A percentile compares a stretch with the other conserved stretches of the same genome.
Conservation (phyloP, 2,888 invertebrate genomes). For the Pasiphila rectangulata region DNA sequence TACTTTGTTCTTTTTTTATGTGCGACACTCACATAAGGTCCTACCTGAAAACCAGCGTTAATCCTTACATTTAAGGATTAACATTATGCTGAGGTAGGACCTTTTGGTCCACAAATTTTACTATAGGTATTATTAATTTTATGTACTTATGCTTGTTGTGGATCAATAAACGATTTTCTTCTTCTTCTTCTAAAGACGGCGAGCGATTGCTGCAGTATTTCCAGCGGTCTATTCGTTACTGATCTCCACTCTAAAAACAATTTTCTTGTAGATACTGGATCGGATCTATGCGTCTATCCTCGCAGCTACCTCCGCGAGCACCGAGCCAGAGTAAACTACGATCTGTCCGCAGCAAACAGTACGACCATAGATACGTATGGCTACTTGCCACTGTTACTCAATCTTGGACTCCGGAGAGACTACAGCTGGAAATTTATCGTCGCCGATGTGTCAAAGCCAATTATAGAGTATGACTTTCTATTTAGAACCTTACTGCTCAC, state of each 20-base stretch:
- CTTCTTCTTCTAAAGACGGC: conserved; percentile 25
- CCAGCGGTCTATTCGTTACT: conserved; percentile 23
- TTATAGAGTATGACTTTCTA: not conserved
- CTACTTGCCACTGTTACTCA: not conserved
- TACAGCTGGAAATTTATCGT: conserved; percentile 1
- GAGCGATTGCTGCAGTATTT: conserved; percentile 21
- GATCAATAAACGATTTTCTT: no score
- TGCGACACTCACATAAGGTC: no score
- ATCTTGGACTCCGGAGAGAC: conserved; percentile 2
- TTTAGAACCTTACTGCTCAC: no score
- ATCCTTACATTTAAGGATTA: no score
- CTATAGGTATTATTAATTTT: no score
- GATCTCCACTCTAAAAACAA: conserved; percentile 21
- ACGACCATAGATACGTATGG: conserved; percentile 26
- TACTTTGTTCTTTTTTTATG: no score
- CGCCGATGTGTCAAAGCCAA: not conserved
- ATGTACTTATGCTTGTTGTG: no score
- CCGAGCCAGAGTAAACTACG: not conserved
- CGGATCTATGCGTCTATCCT: no score
- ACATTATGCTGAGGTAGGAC: no score
- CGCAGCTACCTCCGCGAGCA: conserved; percentile 7
- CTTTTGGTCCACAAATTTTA: no score
- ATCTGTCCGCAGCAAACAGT: not conserved
- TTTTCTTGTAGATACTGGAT: no score
- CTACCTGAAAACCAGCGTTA: no score